phyloP scores from a whole-genome alignment of 37 sponge, comb jelly and placozoan species.

The Halichondria panicea region DNA sequence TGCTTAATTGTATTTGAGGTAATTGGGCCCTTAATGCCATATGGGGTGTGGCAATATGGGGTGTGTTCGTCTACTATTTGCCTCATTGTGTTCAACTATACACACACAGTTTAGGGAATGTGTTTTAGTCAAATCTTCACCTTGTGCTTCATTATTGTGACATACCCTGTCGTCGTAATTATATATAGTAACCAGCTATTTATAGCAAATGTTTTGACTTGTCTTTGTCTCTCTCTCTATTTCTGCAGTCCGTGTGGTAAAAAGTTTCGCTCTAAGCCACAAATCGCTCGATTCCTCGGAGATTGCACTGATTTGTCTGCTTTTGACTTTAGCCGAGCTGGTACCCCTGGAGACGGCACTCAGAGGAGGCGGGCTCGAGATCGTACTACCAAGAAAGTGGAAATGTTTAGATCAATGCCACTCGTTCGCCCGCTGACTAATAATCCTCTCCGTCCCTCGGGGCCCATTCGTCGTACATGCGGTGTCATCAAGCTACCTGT shows the following conservation, averaged over 20 bases:
- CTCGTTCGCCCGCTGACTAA: conserved; percentile 48
- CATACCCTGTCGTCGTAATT: no score
- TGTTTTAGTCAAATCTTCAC: no score
- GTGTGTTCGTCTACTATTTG: no score
- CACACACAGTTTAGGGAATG: no score
- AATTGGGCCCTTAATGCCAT: no score
- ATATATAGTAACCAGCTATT: not conserved
- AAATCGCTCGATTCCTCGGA: conserved; percentile 76
- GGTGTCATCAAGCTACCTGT: conserved; percentile 87
- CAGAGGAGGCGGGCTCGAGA: conserved; percentile 57
- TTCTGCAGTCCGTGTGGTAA: conserved; percentile 79
- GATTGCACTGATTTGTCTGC: conserved; percentile 54
- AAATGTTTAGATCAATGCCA: conserved; percentile 2
- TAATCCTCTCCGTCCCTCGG: conserved; percentile 66
- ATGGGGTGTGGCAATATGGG: no score
- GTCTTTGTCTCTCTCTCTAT: not conserved
- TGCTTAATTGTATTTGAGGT: no score
- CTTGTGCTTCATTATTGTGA: no score
- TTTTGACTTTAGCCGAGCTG: conserved; percentile 84
- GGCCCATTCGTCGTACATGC: conserved; percentile 85
- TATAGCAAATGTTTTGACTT: not conserved
- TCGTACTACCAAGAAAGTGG: conserved; percentile 21
- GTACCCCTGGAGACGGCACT: conserved; percentile 34
- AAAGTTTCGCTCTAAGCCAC: conserved; percentile 90
- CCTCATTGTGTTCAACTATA: no score